Conservation (phyloP, 2,797 vertebrate genomes). For the Anniella stebbinsi region DNA sequence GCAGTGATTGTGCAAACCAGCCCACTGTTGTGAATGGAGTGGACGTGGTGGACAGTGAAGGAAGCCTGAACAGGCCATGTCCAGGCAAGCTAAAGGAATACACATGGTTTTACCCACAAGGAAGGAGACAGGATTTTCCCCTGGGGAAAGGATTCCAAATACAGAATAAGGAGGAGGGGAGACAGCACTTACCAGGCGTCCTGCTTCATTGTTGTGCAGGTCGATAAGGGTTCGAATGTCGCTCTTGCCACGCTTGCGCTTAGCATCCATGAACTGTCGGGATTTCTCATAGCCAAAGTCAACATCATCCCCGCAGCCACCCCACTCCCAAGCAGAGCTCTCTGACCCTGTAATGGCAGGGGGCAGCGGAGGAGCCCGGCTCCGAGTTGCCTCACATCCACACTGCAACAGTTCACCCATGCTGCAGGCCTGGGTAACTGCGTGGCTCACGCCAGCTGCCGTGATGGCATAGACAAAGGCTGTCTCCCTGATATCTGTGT, state of each 20-base stretch:
- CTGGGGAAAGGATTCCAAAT: not conserved
- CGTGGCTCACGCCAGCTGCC: slow-evolving; percentile 92
- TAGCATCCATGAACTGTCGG: slow-evolving; percentile 97
- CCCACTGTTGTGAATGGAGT: not conserved
- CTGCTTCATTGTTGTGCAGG: slow-evolving; percentile 97
- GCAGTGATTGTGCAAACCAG: no score
- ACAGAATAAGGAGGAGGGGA: not conserved
- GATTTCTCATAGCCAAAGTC: slow-evolving; percentile 98
- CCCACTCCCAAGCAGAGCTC: slow-evolving; percentile 96
- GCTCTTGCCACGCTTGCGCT: slow-evolving; percentile 92
- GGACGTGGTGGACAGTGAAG: not conserved
- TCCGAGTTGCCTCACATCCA: slow-evolving; percentile 91
- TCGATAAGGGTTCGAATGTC: slow-evolving; percentile 96
- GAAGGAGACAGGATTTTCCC: not conserved
- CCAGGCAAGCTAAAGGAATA: not conserved
- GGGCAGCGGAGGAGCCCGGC: slow-evolving; percentile 85
- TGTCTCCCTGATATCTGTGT: slow-evolving; percentile 95
- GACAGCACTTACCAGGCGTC: slow-evolving; percentile 88
- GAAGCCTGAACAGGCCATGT: not conserved
- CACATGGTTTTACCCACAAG: not conserved
- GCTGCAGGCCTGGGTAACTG: slow-evolving; percentile 97
- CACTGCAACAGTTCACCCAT: slow-evolving; percentile 98
- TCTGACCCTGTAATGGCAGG: slow-evolving; percentile 76
- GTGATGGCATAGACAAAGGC: slow-evolving; percentile 98
- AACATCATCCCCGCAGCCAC: slow-evolving; percentile 96